Conservation (phyloP, 1,140 invertebrate genomes). For the Drosophila eugracilis region DNA sequence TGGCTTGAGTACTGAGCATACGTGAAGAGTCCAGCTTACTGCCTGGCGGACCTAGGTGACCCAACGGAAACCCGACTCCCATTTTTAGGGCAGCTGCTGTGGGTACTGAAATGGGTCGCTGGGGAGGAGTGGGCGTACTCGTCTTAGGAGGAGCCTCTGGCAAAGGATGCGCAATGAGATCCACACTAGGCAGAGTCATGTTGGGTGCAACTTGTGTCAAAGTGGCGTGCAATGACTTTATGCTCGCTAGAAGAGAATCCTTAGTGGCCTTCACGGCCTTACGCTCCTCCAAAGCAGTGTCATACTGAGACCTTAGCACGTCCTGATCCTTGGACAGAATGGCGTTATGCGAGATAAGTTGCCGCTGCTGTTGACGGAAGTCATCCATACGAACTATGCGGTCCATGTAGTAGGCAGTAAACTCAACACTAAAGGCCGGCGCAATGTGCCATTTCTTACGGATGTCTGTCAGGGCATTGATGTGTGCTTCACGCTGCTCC, state of each 20-base stretch:
- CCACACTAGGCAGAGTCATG: constrained; percentile 86
- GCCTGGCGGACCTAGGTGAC: constrained; percentile 86
- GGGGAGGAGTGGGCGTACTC: constrained; percentile 63
- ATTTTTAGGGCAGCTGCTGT: constrained; percentile 92
- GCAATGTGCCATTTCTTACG: constrained; percentile 97
- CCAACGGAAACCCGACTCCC: constrained; percentile 92
- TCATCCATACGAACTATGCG: constrained; percentile 91
- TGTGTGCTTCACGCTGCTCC: constrained; percentile 92
- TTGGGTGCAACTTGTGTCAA: constrained; percentile 85
- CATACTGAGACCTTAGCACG: constrained; percentile 90
- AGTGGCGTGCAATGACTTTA: constrained; percentile 43
- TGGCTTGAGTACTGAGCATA: constrained; percentile 86
- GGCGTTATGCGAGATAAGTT: constrained; percentile 91
- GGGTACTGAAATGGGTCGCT: constrained; percentile 88
- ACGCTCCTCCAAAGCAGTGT: constrained; percentile 87
- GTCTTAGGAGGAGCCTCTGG: constrained; percentile 61
- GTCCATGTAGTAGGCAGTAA: constrained; percentile 97
- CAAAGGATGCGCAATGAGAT: constrained; percentile 79
- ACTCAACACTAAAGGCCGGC: constrained; percentile 96
- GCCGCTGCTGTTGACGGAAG: constrained; percentile 91
- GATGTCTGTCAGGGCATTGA: constrained; percentile 92
- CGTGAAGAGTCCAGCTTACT: constrained; percentile 86
- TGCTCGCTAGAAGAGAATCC: constrained; percentile 25
- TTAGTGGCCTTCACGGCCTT: constrained; percentile 56
- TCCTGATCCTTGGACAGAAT: constrained; percentile 90